phyloP scores from a whole-genome alignment of 2,888 invertebrate genomes.

The Cephus nigrinus region DNA sequence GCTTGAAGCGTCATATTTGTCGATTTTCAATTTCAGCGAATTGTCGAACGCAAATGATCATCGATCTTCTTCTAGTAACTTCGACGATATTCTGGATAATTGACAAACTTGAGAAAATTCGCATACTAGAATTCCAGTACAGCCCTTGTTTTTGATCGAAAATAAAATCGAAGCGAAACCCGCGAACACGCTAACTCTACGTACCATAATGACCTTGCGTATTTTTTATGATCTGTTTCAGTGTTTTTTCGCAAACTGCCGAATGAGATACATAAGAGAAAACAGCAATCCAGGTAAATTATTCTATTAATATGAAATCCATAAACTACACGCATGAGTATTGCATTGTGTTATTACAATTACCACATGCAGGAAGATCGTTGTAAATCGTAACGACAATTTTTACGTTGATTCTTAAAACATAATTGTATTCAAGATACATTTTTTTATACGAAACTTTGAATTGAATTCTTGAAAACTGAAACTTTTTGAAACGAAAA shows the following conservation, averaged over 20 bases:
- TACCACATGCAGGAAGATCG: not conserved
- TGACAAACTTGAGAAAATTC: not conserved
- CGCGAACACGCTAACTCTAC: not conserved
- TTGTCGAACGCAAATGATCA: not conserved
- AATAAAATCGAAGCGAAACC: not conserved
- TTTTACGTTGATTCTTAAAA: not conserved
- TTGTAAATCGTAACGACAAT: not conserved
- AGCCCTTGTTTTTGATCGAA: not conserved
- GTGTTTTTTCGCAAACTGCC: not conserved
- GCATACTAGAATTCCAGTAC: not conserved
- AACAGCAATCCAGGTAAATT: not conserved
- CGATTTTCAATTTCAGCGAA: not conserved
- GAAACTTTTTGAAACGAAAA: too few relatives aligned
- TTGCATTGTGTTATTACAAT: not conserved
- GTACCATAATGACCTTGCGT: not conserved
- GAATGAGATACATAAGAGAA: not conserved
- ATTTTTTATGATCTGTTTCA: not conserved
- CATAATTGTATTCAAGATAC: too few relatives aligned
- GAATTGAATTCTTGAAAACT: too few relatives aligned
- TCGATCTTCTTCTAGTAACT: not conserved
- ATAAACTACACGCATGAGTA: not conserved
- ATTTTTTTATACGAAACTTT: too few relatives aligned
- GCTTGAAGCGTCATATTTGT: not conserved
- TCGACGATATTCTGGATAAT: not conserved
- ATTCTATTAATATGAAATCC: not conserved